Evolutionary conservation across 1,140 invertebrate genomes (phyloP).

Genomic region (Lepidurus arcticus): DNA sequence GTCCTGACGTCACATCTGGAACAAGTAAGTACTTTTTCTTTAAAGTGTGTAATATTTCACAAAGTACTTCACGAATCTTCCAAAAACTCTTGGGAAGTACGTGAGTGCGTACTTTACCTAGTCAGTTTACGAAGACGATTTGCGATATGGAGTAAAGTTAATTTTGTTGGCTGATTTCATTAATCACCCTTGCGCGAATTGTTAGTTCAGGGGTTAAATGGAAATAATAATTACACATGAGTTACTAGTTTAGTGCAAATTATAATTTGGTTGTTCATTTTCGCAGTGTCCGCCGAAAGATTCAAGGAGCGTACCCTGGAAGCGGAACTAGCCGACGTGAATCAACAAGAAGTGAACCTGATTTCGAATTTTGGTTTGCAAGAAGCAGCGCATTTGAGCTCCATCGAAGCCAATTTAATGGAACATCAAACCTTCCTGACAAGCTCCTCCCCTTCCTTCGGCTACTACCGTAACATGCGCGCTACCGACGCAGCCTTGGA

Average conservation of each 20-base stretch:
- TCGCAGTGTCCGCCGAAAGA: slow-evolving; percentile 18
- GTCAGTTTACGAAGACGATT: too few relatives aligned
- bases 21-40: slow-evolving; percentile 28
- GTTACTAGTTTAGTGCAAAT: neutral
- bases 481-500: slow-evolving; percentile 29
- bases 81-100: too few relatives aligned
- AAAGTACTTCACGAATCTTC: too few relatives aligned
- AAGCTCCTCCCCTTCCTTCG: slow-evolving; percentile 26
- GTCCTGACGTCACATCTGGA: slow-evolving; percentile 30
- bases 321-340: slow-evolving; percentile 24
- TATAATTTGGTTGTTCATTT: neutral
- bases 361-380: slow-evolving; percentile 12
- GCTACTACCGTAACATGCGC: slow-evolving; percentile 33
- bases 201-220: neutral
- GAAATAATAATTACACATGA: neutral
- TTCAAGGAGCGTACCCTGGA: slow-evolving; percentile 33
- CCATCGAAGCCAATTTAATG: slow-evolving; percentile 29
- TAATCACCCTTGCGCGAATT: too few relatives aligned
- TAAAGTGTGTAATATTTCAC: neutral
- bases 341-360: slow-evolving; percentile 24
- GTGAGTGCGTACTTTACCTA: too few relatives aligned
- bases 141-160: too few relatives aligned
- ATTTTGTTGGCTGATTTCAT: too few relatives aligned
- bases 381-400: slow-evolving; percentile 21
- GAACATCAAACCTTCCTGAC: slow-evolving; percentile 32